Percentiles rank a stretch among this genome's conserved stretches.
phyloP scores from a whole-genome alignment of 2,113 vertebrate genomes.

The Microtus pennsylvanicus region DNA sequence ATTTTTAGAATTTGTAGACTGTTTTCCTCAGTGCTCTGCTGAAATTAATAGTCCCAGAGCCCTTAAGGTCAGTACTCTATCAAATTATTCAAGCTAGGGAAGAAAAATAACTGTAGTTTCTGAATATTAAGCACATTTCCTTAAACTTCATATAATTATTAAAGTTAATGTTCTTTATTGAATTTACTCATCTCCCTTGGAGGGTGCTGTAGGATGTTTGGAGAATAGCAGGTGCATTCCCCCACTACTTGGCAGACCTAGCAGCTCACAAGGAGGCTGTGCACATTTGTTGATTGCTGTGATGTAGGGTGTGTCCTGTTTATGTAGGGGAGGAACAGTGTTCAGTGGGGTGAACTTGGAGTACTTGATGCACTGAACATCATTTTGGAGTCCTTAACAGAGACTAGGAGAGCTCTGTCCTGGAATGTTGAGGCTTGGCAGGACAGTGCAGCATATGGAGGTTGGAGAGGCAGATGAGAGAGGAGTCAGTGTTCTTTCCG shows the following conservation, averaged over 20 bases:
- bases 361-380: background rate
- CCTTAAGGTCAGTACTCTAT: background rate
- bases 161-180: background rate
- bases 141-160: background rate
- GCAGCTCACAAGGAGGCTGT: background rate
- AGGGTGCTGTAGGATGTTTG: background rate
- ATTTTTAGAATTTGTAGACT: background rate
- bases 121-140: background rate
- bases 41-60: background rate
- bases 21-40: background rate
- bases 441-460: accelerated
- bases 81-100: background rate
- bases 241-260: background rate
- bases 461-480: background rate
- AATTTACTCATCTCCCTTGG: background rate
- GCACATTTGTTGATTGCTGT: background rate
- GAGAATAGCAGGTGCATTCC: background rate
- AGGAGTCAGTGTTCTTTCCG: background rate
- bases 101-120: background rate
- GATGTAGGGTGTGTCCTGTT: accelerated
- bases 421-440: background rate
- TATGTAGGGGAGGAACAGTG: background rate
- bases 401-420: background rate
- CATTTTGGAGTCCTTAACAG: background rate
- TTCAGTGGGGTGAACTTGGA: background rate